Conservation (phyloP, 2,888 invertebrate genomes). For the Noctua comes region DNA sequence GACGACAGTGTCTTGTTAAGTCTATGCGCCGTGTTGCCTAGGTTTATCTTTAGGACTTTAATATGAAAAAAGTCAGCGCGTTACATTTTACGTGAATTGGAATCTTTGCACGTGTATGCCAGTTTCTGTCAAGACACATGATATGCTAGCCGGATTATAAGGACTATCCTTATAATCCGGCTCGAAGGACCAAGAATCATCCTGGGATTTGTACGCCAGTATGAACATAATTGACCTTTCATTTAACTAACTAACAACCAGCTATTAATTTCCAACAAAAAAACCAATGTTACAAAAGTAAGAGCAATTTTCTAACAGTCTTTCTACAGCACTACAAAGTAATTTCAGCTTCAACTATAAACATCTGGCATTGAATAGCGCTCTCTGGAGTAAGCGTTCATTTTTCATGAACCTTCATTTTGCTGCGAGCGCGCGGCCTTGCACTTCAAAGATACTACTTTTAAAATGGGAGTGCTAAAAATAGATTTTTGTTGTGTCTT, state of each 20-base stretch:
- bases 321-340: constrained; percentile 7
- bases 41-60: background rate
- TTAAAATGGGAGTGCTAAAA: constrained; percentile 44
- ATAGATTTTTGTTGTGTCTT: constrained; percentile 9
- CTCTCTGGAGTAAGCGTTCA: constrained; percentile 20
- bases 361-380: constrained; percentile 45
- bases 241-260: background rate
- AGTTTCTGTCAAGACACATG: background rate
- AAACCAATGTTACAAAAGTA: too few species aligned
- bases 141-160: too few species aligned
- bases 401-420: constrained; percentile 50
- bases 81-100: background rate
- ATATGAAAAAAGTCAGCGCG: background rate
- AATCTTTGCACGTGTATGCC: background rate
- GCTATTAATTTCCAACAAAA: background rate
- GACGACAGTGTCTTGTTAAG: background rate
- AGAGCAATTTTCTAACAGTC: background rate
- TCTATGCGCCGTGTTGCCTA: background rate
- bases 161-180: background rate
- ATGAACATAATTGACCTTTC: background rate
- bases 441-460: constrained; percentile 41
- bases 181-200: background rate
- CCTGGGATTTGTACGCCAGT: background rate
- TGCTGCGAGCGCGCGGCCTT: constrained; percentile 24
- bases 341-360: constrained; percentile 26